Percentiles rank a stretch among this genome's conserved stretches.
Conservation (phyloP, 2,797 vertebrate genomes). For the Malurus splendens region DNA sequence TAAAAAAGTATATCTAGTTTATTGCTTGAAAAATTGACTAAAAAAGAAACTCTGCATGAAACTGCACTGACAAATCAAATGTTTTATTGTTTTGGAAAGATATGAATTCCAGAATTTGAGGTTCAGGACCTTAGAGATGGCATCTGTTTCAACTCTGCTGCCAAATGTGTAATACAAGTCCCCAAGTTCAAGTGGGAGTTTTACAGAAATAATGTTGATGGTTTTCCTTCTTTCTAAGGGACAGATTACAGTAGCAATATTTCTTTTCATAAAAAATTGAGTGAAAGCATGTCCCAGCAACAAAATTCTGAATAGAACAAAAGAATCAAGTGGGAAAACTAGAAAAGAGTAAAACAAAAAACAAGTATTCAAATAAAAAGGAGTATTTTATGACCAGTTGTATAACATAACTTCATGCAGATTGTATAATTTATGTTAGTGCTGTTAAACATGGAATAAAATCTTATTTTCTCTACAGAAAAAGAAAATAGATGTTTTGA, state of each 20-base stretch:
- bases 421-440: neutral
- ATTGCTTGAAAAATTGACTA: neutral
- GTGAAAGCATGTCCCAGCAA: neutral
- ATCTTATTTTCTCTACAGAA: neutral
- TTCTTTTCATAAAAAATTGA: slow-evolving; percentile 21
- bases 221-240: neutral
- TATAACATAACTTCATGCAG: neutral
- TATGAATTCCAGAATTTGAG: slow-evolving; percentile 37
- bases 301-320: neutral
- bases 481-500: neutral
- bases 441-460: neutral
- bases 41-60: neutral
- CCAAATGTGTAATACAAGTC: slow-evolving; percentile 29
- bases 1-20: neutral
- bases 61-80: neutral
- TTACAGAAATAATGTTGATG: neutral
- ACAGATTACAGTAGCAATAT: slow-evolving; percentile 8
- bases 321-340: neutral
- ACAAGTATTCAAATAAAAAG: neutral
- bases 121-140: slow-evolving; percentile 32
- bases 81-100: slow-evolving; percentile 43
- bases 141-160: slow-evolving; percentile 36
- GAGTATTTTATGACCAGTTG: accelerated
- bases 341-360: neutral
- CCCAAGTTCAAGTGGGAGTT: slow-evolving; percentile 10